Evolutionary conservation across 2,113 vertebrate genomes (phyloP), one percentile per base, ranked within the genome.

Genomic region (Syrrhaptes paradoxus): DNA sequence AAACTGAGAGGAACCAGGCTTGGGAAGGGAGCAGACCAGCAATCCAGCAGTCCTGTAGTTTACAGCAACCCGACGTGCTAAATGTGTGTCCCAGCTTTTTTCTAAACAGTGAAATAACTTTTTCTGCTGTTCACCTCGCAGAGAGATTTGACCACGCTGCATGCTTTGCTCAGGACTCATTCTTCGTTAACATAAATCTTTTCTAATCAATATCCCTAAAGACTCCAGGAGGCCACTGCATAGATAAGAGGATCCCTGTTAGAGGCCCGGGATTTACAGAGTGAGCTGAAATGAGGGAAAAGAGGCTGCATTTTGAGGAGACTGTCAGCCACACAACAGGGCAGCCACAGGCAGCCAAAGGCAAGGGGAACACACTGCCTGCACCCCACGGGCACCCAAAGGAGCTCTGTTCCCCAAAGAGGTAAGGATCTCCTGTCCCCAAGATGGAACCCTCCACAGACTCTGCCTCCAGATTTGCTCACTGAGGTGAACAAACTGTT

Each of bases 101-200:
- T 46, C 79, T 68, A 41, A 90, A 43, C 11, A 58, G 25, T 14
- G 6, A 55, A 66, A 80, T 28, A 54, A 6, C 54, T 67, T 86
- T 57, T 62, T 34, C 65, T 84, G 41, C 79, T 65, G 24, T 58
- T 65, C 62, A 57, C 25, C 22, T 93, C 17, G 5, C 46, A 45
- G 66, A 71, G 38, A 82, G 43, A 62, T 48, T 46, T 71, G 82
- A 77, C 31, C 25, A 41, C 0, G 2, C 45, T 68, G 57, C 63
- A 18, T 38, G 48, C 29, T 91, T 78, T 82, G 38, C 89, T 85
- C 73, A 61, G 65, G 45, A 63, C 58, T 88, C 45, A 17, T 58
- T 94, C 79, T 72, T 88, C 61, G 85, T 87, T 87, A 87, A 62
- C 43, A 43, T 74, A 79, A 82, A 88, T 63, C 29, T 90, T 77